Percentiles rank a stretch among this genome's conserved stretches.
Conservation (phyloP, 2,797 vertebrate genomes). For the Neomorphus geoffroyi region DNA sequence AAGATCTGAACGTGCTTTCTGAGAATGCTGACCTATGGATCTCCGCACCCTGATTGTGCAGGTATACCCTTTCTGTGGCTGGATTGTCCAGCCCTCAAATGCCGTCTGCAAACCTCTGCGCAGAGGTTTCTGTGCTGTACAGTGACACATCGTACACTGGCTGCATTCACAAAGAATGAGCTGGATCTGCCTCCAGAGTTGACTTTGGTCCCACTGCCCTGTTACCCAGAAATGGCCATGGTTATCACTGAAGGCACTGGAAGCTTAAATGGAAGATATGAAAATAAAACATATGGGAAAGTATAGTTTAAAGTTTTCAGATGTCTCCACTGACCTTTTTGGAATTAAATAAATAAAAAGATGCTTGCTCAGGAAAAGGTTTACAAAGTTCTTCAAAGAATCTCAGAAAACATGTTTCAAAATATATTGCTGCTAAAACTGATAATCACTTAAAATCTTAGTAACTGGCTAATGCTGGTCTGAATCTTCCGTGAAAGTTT, state of each 20-base stretch:
- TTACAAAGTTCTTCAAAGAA: neutral
- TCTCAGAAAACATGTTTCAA: neutral
- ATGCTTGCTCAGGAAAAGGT: neutral
- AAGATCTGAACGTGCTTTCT: neutral
- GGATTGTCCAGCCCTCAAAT: neutral
- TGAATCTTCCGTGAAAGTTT: neutral
- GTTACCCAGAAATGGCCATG: neutral
- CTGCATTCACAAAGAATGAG: neutral
- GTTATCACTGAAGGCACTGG: neutral
- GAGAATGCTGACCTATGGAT: neutral
- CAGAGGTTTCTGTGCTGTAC: neutral
- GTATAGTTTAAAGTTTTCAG: neutral
- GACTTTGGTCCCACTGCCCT: neutral
- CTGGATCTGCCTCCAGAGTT: neutral
- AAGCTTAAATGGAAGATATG: neutral
- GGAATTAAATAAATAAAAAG: neutral
- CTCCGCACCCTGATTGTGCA: neutral
- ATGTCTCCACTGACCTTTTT: neutral
- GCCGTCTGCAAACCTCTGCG: rapidly evolving
- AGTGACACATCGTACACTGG: rapidly evolving
- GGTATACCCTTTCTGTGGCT: neutral
- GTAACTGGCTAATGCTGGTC: neutral
- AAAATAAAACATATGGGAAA: neutral
- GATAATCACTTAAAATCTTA: neutral
- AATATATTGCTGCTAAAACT: neutral